Evolutionary conservation across 53 echinoderm and acorn worm species (phyloP).

Genomic region (Crossaster papposus): DNA sequence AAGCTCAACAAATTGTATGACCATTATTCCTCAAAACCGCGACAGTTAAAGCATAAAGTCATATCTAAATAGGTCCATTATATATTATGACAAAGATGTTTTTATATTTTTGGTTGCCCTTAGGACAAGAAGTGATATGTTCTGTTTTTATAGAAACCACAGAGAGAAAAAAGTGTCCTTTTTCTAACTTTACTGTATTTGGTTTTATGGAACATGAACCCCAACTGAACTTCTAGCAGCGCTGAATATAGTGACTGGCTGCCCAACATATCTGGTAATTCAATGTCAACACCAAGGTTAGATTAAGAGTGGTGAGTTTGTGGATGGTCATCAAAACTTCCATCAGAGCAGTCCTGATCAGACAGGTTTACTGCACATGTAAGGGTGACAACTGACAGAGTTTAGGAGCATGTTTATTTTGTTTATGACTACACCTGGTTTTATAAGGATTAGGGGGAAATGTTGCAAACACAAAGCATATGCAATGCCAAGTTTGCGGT

Average conservation of each 20-base stretch:
- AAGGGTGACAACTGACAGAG: constrained; percentile 43
- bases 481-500: constrained; percentile 7
- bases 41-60: background rate
- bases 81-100: background rate
- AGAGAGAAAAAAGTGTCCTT: background rate
- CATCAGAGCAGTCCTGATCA: background rate
- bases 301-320: constrained; percentile 22
- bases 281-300: constrained; percentile 39
- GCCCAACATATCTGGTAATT: constrained; percentile 36
- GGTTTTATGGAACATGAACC: too few relatives aligned
- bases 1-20: background rate
- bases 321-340: background rate
- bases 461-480: constrained; percentile 33
- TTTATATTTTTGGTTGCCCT: background rate
- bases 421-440: constrained; percentile 36
- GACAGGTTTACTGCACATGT: constrained; percentile 50
- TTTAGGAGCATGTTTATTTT: constrained; percentile 6
- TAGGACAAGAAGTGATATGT: background rate
- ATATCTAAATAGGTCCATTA: background rate
- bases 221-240: background rate
- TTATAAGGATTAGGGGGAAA: constrained; percentile 22
- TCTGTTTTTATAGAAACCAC: background rate
- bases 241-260: background rate
- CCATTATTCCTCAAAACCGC: background rate
- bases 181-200: background rate